Conservation (phyloP, 2,113 vertebrate species). For the Anser cygnoides region DNA sequence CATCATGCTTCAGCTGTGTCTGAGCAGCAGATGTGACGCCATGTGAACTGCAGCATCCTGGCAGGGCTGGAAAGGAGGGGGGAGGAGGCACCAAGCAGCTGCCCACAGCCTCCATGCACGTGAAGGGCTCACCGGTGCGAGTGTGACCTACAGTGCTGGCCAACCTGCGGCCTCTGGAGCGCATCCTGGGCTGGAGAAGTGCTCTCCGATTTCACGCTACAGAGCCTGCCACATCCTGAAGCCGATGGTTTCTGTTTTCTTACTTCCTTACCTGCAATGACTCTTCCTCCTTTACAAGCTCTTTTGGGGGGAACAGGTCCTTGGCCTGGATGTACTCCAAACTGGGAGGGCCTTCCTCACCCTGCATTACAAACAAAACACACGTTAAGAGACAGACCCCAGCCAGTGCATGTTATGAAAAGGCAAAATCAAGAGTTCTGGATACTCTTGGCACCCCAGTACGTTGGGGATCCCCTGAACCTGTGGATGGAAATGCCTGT, state of each 20-base stretch:
- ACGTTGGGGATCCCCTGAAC: background rate
- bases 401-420: background rate
- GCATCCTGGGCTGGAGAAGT: background rate
- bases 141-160: rapidly evolving
- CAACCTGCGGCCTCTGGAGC: rapidly evolving
- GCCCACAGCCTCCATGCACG: rapidly evolving
- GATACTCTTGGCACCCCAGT: background rate
- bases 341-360: conserved; percentile 98
- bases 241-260: background rate
- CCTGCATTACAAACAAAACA: conserved; percentile 79
- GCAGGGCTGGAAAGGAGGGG: background rate
- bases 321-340: conserved; percentile 99
- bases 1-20: background rate
- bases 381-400: background rate
- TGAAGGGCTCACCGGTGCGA: rapidly evolving
- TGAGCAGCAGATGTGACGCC: background rate
- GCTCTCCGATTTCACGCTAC: background rate
- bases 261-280: conserved; percentile 88
- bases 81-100: rapidly evolving
- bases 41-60: rapidly evolving
- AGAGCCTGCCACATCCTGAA: background rate
- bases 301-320: conserved; percentile 97
- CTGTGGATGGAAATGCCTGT: background rate
- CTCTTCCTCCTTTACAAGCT: conserved; percentile 97
- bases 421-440: background rate